Evolutionary conservation across 2,888 invertebrate genomes (phyloP).

Genomic region (Cryptus armator): DNA sequence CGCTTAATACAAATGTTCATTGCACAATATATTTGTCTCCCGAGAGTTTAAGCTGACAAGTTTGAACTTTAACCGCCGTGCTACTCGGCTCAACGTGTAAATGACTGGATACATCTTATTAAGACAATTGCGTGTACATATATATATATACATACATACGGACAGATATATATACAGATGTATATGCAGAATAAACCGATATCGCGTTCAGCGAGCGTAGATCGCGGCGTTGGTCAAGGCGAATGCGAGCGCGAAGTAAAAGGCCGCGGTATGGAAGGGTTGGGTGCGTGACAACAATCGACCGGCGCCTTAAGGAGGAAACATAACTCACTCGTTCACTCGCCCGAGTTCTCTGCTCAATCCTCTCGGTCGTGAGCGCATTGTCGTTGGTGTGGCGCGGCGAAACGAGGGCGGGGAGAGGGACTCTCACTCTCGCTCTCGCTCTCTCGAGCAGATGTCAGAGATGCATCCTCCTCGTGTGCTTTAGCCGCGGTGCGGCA

Average conservation of each 20-base stretch:
- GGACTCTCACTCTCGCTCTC: conserved; percentile 20
- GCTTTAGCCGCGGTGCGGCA: conserved; percentile 7
- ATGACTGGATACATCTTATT: conserved; percentile 18
- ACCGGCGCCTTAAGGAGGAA: conserved; percentile 66
- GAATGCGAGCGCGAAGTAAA: conserved; percentile 12
- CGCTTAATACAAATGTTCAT: not conserved
- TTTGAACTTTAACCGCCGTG: not conserved
- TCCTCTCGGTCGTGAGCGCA: conserved; percentile 39
- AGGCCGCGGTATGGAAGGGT: conserved; percentile 37
- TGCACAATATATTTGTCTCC: not conserved
- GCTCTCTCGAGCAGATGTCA: conserved; percentile 70
- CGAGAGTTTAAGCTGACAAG: not conserved
- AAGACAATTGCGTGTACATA: not conserved
- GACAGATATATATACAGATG: not conserved
- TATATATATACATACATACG: no score
- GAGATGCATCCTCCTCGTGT: conserved; percentile 66
- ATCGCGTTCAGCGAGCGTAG: not conserved
- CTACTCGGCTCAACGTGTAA: conserved; percentile 4
- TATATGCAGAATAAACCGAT: conserved; percentile 14
- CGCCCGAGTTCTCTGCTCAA: conserved; percentile 35
- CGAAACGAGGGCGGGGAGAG: not conserved
- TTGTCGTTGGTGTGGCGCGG: conserved; percentile 46
- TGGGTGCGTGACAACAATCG: conserved; percentile 66
- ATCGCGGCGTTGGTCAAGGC: conserved; percentile 7
- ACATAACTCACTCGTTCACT: conserved; percentile 71